Base-by-base conservation (phyloP, 2,797 vertebrate genomes). In the Hapalemur alaotrensis region DNA sequence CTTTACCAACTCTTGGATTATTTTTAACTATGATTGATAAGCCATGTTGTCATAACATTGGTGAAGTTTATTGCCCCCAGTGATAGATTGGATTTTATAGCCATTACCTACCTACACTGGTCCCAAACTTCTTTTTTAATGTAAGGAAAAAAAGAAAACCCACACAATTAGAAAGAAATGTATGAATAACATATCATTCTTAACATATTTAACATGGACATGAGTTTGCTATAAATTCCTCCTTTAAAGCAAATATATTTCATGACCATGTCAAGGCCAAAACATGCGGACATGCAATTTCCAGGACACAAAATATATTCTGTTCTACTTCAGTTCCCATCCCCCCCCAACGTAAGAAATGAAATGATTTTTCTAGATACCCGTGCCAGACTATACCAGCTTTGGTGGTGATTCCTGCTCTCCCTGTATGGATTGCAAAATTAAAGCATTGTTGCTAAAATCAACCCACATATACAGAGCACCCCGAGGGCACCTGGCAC, bases 191-290 rank as follows among this genome's bases (percentile, higher is more conserved):
- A 88, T 95, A 81, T 89, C 14, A 61, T 41, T 57, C 28, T 76
- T 76, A 93, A 84, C 93, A 94, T 84, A 69, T 73, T 82, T 48
- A 93, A 63, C 75, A 54, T 43, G 63, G 63, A 91, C 43, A 72
- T 67, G 38, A 69, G 30, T 82, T 95, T 92, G 81, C 63, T 86
- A 81, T 86, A 76, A 76, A 83, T 79, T 86, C 22, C 82, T 80
- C 23, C 41, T 93, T 87, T 75, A n/a, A 93, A 78, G 12, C 48
- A 89, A 85, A 46, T 32, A n/a, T 30, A 78, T 92, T 90, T 85
- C 69, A 83, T 48, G 75, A 92, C 38, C 28, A 70, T 23, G 54
- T 75, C 75, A 95, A 92, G 43, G 57, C 65, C 75, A 92, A 95
- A 83, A 83, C 23, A 30, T 81, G 78, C 90, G 54, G 8, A 35